These are phyloP conservation scores for Eulemur macaco DNA, from an alignment of 2,113 vertebrate genomes.

Conservation along the genomic window DNA sequence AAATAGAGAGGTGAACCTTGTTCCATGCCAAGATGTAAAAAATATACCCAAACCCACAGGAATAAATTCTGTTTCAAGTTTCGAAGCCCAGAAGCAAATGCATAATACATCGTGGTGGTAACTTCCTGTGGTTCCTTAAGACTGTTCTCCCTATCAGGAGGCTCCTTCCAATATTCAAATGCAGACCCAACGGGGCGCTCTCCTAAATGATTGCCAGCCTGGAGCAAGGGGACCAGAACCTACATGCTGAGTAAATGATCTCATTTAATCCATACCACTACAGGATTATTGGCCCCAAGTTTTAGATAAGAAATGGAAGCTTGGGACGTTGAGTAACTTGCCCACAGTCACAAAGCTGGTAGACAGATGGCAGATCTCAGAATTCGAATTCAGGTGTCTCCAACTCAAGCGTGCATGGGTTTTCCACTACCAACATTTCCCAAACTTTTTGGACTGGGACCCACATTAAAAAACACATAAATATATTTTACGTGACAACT, in stretches of 20 bases:
- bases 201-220: background rate
- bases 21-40: constrained; percentile 30
- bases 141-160: background rate
- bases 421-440: background rate
- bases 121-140: constrained; percentile 42
- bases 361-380: background rate
- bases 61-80: constrained; percentile 38
- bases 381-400: background rate
- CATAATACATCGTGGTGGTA: background rate
- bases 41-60: constrained; percentile 23
- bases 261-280: background rate
- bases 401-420: background rate
- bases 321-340: background rate
- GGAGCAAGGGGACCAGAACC: background rate
- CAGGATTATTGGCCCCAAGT: background rate
- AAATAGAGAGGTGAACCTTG: background rate
- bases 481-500: background rate
- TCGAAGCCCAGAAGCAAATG: constrained; percentile 69
- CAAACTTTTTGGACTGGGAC: background rate
- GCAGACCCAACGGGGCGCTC: background rate
- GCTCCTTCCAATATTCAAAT: background rate
- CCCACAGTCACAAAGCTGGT: background rate
- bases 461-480: background rate
- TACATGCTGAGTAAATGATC: background rate
- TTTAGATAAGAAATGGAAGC: background rate